Evolutionary conservation across 1,140 invertebrate genomes (phyloP).

Genomic region (Lerema accius): DNA sequence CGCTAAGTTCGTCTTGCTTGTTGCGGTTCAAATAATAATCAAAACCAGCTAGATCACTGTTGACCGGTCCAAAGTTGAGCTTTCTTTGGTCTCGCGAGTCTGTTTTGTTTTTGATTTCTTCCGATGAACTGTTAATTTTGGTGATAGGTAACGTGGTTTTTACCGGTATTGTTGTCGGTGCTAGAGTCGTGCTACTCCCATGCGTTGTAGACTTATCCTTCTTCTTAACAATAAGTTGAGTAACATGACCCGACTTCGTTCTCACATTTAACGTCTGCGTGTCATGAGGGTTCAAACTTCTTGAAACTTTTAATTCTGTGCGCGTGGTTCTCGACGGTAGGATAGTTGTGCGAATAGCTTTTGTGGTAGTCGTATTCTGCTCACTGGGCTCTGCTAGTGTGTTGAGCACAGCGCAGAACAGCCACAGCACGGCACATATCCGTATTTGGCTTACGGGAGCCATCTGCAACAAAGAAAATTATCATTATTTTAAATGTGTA

Average conservation of each 20-base stretch:
- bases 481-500: background rate
- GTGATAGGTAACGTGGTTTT: conserved; percentile 51
- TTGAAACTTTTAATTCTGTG: conserved; percentile 89
- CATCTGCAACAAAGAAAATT: conserved; percentile 68
- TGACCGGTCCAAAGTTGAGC: conserved; percentile 62
- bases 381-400: conserved; percentile 51
- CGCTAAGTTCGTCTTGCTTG: conserved; percentile 73
- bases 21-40: conserved; percentile 77
- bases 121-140: conserved; percentile 48
- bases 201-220: conserved; percentile 80
- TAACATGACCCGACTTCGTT: conserved; percentile 88
- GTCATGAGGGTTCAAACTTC: conserved; percentile 89
- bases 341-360: conserved; percentile 71
- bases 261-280: conserved; percentile 89
- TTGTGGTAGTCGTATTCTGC: conserved; percentile 67
- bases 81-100: conserved; percentile 74
- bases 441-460: conserved; percentile 67
- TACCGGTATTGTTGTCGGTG: conserved; percentile 61
- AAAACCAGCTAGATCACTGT: conserved; percentile 73
- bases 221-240: conserved; percentile 90
- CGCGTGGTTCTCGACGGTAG: conserved; percentile 83
- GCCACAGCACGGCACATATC: conserved; percentile 66
- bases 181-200: conserved; percentile 51
- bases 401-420: conserved; percentile 50
- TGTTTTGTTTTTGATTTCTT: conserved; percentile 67